Evolutionary conservation across 2,797 vertebrate genomes (phyloP).

Genomic region (Anabacerthia variegaticeps): DNA sequence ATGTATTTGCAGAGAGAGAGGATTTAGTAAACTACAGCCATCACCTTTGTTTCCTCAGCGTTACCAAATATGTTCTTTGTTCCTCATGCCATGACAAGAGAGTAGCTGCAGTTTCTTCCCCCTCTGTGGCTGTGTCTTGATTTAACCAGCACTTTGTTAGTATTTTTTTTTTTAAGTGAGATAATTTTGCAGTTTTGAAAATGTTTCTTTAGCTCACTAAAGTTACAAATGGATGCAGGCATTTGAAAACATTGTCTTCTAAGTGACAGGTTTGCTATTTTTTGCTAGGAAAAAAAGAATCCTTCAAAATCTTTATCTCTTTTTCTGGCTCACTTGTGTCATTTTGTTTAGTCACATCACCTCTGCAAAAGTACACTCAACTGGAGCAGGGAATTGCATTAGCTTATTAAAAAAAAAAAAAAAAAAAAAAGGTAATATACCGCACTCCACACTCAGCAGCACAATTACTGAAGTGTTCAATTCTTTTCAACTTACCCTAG

Average conservation of each 20-base stretch:
- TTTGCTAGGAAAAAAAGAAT: neutral
- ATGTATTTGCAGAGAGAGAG: neutral
- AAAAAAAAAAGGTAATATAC: neutral
- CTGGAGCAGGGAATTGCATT: neutral
- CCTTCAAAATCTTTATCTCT: neutral
- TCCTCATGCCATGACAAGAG: neutral
- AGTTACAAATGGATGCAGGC: neutral
- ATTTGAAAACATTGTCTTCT: neutral
- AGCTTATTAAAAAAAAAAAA: neutral
- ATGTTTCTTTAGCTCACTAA: neutral
- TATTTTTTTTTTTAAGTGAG: neutral
- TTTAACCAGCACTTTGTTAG: neutral
- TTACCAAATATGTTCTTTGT: neutral
- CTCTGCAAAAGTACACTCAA: neutral
- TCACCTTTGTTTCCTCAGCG: neutral
- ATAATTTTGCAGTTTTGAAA: neutral
- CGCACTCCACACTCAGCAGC: neutral
- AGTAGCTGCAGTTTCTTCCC: neutral
- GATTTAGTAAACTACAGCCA: neutral
- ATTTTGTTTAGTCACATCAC: neutral
- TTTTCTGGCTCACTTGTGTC: neutral
- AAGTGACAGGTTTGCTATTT: neutral
- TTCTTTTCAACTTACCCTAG: neutral
- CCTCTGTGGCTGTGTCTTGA: neutral
- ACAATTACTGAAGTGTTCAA: neutral